Evolutionary conservation across 1,140 invertebrate species (phyloP), one percentile per base, ranked within the genome.

Genomic region (Adelges cooleyi): DNA sequence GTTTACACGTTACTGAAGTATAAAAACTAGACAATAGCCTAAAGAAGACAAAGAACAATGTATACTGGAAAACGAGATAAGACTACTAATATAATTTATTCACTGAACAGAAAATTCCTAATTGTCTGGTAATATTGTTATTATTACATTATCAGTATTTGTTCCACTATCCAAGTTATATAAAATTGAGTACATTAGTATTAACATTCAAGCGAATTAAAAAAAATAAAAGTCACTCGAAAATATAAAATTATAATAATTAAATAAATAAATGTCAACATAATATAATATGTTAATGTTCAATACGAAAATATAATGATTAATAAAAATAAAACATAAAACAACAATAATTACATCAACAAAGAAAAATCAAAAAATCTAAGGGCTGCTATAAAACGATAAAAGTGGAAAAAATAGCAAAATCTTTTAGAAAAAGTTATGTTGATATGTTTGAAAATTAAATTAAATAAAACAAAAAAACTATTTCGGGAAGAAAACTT

Each of bases 191-290:
- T 44, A 44, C 15, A 62, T 62, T 66, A 33, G 65, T 53, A 44
- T 40, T 46, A 66, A 66, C 65, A 44, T 54, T 65, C 29, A 66
- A 67, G 65, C 53, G 53, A 68, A 59, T 59, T 49, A 56, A 50
- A 25, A 65, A 50, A 40, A 65, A 51, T n/a, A n/a, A n/a, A n/a
- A n/a, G n/a, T n/a, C 62, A 50, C 62, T 65, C 65, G 25, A n/a
- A 53, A 48, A 59, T 36, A 59, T 54, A 49, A 68, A 46, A 17
- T 44, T 49, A 53, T 46, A 48, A 62, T 62, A 67, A 68, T 17
- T 20, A 8, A 20, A 50, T n/a, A 49, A 52, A 52, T 23, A 42
- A 67, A 67, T 50, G 44, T 66, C 54, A 56, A 66, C 38, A 66
- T 48, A 68, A 17, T 27, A 62, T 49, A 23, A 48, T 25, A 59